Conservation (phyloP, 2,888 invertebrate species). For the Azorinus chamasolen region DNA sequence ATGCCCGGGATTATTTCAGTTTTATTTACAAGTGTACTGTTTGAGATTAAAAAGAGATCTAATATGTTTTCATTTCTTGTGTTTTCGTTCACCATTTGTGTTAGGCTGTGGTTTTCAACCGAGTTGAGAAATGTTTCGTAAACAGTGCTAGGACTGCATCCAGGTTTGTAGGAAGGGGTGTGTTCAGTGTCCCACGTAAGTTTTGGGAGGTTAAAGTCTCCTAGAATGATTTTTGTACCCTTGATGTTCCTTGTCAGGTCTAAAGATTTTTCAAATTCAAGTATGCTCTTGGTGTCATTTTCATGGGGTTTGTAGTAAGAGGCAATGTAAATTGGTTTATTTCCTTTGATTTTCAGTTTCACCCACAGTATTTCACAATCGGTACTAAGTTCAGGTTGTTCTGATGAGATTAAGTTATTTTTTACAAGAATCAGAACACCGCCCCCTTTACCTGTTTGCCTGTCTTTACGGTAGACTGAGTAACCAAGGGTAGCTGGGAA, state of each 20-base stretch:
- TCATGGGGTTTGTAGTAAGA: slow-evolving; percentile 28
- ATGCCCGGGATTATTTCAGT: slow-evolving; percentile 10
- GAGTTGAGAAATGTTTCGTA: slow-evolving; percentile 15
- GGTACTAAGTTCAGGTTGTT: slow-evolving; percentile 20
- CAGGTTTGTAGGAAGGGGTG: slow-evolving; percentile 6
- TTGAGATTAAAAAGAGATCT: slow-evolving; percentile 12
- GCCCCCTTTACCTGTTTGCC: slow-evolving; percentile 2
- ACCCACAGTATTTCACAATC: slow-evolving; percentile 34
- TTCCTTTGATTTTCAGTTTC: slow-evolving; percentile 16
- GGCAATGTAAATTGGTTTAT: slow-evolving; percentile 14
- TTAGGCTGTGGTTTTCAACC: slow-evolving; percentile 8
- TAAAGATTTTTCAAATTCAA: slow-evolving; percentile 13
- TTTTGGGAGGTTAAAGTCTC: slow-evolving; percentile 21
- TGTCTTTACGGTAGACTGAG: neutral
- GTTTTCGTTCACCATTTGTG: slow-evolving; percentile 16
- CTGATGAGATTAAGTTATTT: slow-evolving; percentile 4
- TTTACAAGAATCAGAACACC: slow-evolving; percentile 11
- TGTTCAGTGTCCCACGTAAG: slow-evolving; percentile 20
- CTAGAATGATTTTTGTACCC: slow-evolving; percentile 7
- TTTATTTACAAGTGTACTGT: slow-evolving; percentile 17
- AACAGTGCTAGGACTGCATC: neutral
- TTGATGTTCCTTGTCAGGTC: slow-evolving; percentile 4
- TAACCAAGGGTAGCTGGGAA: slow-evolving; percentile 2
- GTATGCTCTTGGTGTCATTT: slow-evolving; percentile 5
- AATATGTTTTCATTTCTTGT: slow-evolving; percentile 7